These are phyloP conservation scores for Brachyopa scutellaris DNA, from an alignment of 2,888 invertebrate genomes.

Conservation along the genomic window DNA sequence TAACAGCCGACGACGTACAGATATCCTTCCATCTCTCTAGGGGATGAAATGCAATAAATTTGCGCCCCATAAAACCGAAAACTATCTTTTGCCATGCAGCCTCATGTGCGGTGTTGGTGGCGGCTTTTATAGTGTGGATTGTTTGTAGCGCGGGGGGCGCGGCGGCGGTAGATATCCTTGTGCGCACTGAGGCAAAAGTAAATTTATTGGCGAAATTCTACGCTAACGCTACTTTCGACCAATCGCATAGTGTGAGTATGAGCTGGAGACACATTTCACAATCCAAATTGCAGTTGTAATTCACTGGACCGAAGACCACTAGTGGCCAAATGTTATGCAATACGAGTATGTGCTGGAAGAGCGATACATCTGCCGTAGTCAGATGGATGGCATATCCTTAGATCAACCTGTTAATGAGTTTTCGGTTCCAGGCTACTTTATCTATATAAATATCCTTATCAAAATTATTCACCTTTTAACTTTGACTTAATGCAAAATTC, in stretches of 20 bases:
- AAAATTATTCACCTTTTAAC: too few relatives aligned
- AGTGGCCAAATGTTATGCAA: constrained; percentile 63
- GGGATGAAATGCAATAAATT: constrained; percentile 78
- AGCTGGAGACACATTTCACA: constrained; percentile 41
- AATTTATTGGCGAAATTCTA: constrained; percentile 74
- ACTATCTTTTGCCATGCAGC: constrained; percentile 66
- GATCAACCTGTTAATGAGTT: too few relatives aligned
- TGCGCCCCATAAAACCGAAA: constrained; percentile 80
- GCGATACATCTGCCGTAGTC: background rate
- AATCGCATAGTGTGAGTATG: constrained; percentile 28
- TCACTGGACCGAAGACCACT: constrained; percentile 61
- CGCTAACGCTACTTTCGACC: constrained; percentile 63
- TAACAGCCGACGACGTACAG: constrained; percentile 44
- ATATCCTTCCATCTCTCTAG: constrained; percentile 66
- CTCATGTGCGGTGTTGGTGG: constrained; percentile 56
- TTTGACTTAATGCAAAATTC: too few relatives aligned
- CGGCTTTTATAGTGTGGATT: background rate
- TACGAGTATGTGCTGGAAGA: background rate
- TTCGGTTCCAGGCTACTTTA: too few relatives aligned
- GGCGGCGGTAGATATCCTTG: constrained; percentile 52
- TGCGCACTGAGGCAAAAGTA: constrained; percentile 69
- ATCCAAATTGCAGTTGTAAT: constrained; percentile 49
- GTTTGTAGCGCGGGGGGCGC: background rate
- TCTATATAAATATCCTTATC: too few relatives aligned
- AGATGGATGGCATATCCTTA: background rate